Evolutionary conservation across 2,113 vertebrate genomes (phyloP), one percentile per base, ranked within the genome.

Genomic region (Eptesicus fuscus): DNA sequence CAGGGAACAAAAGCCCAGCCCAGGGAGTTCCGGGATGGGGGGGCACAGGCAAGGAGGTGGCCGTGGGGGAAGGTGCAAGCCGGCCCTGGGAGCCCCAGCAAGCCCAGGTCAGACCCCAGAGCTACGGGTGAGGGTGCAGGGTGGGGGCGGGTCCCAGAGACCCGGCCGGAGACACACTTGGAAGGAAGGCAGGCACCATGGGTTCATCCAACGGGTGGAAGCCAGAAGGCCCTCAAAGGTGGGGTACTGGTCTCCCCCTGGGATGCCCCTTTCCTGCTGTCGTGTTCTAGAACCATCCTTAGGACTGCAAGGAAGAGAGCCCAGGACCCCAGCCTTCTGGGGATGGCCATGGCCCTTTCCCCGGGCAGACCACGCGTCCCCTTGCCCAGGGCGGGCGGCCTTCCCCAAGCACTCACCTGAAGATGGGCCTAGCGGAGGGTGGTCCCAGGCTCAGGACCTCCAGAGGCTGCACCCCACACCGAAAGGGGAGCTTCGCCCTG

Each of bases 1-100:
- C 7, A 47, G 93, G 63, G 93, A 96, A 93, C 95, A 96, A 65
- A 95, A 96, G 87, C 92, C 90, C 93, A 92, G 67, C 93, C 94
- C 79, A 4, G 95, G 92, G 95, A 95, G 94, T 77, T 96, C 91
- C 17, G 13, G 89, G 56, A 30, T 37, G 83, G 69, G 83, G 73
- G 59, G 53, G 88, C 76, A 80, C 40, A 18, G 16, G 3, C 59
- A 49, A 37, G 0, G 77, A 89, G 93, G 94, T 96, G 89, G 88
- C 63, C 25, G 20, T 22, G 53, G 37, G 56, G 42, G 28, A 30
- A 61, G 74, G 44, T 59, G 3, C 51, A 16, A 28, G 49, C 30
- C 14, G 5, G 83, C 37, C 67, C 61, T 7, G 35, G 0, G 59
- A 56, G 67, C 30, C 37, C 78, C 44, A 30, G 40, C 49, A 6